phyloP scores from a whole-genome alignment of 2,888 invertebrate genomes.

The Brachyopa scutellaris region DNA sequence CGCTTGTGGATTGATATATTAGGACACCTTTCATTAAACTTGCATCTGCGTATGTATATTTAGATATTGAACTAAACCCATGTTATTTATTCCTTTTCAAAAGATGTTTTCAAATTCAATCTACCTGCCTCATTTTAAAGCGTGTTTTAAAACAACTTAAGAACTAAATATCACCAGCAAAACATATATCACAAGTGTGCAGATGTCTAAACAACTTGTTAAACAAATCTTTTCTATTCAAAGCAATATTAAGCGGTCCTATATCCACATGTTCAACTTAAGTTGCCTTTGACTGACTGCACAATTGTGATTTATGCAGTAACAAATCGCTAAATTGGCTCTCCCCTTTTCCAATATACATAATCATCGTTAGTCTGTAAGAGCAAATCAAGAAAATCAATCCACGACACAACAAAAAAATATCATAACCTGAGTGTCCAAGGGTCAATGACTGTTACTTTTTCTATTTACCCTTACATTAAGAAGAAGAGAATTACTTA shows the following conservation, averaged over 20 bases:
- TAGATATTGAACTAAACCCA: too few relatives aligned
- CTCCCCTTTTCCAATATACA: conserved; percentile 45
- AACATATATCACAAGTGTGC: not conserved
- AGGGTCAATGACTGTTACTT: conserved; percentile 36
- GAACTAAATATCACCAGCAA: not conserved
- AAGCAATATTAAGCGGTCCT: not conserved
- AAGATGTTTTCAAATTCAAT: too few relatives aligned
- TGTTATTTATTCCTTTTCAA: too few relatives aligned
- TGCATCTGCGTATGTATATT: too few relatives aligned
- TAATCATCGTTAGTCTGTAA: conserved; percentile 57
- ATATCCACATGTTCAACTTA: not conserved
- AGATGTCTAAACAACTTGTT: not conserved
- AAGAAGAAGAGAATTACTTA: not conserved
- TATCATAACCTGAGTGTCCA: conserved; percentile 32
- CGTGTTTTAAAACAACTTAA: not conserved
- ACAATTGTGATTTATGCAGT: not conserved
- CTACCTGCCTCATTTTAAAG: not conserved
- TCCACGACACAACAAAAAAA: conserved; percentile 21
- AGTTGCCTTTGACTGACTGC: not conserved
- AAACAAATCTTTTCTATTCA: not conserved
- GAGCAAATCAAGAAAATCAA: conserved; percentile 24
- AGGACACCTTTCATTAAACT: too few relatives aligned
- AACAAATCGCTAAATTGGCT: not conserved
- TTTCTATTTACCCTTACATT: not conserved
- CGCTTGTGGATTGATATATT: too few relatives aligned